Evolutionary conservation across 2,113 vertebrate species (phyloP), one percentile per base, ranked within the genome.

Genomic region (Halichoerus grypus): DNA sequence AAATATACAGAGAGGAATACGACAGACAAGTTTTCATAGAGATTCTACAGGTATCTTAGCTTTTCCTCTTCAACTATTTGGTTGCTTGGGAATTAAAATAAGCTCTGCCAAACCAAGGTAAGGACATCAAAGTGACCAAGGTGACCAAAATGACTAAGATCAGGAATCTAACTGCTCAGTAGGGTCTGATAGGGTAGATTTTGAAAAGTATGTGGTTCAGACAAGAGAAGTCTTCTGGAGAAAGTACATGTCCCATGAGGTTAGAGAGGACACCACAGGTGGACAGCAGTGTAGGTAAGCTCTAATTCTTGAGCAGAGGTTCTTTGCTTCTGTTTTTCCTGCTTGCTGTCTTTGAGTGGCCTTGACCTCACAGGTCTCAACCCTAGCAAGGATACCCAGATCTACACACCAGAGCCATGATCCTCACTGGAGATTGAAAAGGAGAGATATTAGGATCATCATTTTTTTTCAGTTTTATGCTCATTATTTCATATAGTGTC

Each of bases 41-140:
- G 13, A 69, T 67, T 39, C 24, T 57, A 11, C 14, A 15, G 16
- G 3, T 36, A 79, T 51, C 36, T 79, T 76, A 51, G 39, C 16
- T 76, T 72, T 95, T 51, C 2, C 26, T 33, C 21, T 55, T 33
- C 26, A 46, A 42, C 13, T 61, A 39, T 88, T 84, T 49, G 42
- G 24, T 28, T 94, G 36, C 28, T 82, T 81, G 63, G 6, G 57
- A 85, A 88, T 59, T 57, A 91, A 95, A 71, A 42, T 76, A 69
- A 79, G 55, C 51, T 94, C 77, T 85, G 26, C 28, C 53, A 86
- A 91, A 88, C 51, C n/a, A 91, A 84, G 39, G 69, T 69, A 85
- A 69, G 51, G 39, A 10, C 5, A 46, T 21, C 36, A 46, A 57
- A 91, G 63, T 65, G 80, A 28, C 5, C 10, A 88, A 57, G 10